Percentiles rank a stretch among this genome's conserved stretches.
Conservation (phyloP, 2,113 vertebrate species). For the Hemibagrus wyckioides region DNA sequence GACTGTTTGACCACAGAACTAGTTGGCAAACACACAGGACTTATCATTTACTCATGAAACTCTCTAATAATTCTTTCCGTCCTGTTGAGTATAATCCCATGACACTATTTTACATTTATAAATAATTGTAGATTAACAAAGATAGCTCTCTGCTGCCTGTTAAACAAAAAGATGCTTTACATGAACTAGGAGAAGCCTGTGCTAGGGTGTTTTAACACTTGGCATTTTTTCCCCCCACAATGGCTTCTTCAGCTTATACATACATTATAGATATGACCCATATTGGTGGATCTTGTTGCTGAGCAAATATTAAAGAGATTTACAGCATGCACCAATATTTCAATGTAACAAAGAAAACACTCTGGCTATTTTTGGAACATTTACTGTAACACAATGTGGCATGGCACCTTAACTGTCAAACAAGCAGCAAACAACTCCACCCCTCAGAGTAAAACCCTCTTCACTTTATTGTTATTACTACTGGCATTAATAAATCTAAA, state of each 20-base stretch:
- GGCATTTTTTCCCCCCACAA: neutral
- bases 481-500: neutral
- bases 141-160: neutral
- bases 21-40: neutral
- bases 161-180: neutral
- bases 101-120: neutral
- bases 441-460: neutral
- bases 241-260: neutral
- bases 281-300: neutral
- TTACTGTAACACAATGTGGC: neutral
- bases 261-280: neutral
- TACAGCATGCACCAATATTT: neutral
- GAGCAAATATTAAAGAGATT: neutral
- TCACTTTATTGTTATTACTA: neutral
- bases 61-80: neutral
- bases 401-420: neutral
- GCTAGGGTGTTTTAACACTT: neutral
- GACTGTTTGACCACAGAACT: neutral
- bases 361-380: neutral
- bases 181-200: neutral
- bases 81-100: neutral
- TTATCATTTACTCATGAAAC: neutral
- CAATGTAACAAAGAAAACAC: neutral
- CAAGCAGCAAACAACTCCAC: neutral
- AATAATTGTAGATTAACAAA: neutral